Evolutionary conservation across 53 echinoderm and acorn worm genomes (phyloP).

Genomic region (Arbacia lixula): DNA sequence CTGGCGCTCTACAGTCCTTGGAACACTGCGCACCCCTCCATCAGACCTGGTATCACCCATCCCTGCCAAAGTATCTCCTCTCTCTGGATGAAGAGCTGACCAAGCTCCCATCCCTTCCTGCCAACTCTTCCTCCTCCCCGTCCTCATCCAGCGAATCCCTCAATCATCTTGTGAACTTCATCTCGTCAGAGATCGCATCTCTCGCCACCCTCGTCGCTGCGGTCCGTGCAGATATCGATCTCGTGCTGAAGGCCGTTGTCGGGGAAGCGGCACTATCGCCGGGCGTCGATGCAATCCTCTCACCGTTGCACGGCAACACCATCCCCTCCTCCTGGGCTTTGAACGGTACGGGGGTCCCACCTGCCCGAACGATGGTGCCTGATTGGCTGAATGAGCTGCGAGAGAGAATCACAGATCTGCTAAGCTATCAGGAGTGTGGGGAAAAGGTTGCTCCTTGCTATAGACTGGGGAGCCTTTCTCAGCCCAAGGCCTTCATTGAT

Average conservation of each 20-base stretch:
- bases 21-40: neutral
- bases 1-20: slow-evolving; percentile 44
- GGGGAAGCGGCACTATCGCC: slow-evolving; percentile 72
- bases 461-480: slow-evolving; percentile 70
- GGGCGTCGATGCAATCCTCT: slow-evolving; percentile 46
- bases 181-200: slow-evolving; percentile 59
- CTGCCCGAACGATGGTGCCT: slow-evolving; percentile 17
- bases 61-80: slow-evolving; percentile 27
- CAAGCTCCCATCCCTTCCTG: slow-evolving; percentile 36
- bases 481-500: slow-evolving; percentile 73
- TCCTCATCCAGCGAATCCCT: slow-evolving; percentile 61
- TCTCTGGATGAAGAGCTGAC: slow-evolving; percentile 45
- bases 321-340: slow-evolving; percentile 64
- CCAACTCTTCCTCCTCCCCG: too few species aligned
- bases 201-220: slow-evolving; percentile 22
- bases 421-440: slow-evolving; percentile 37
- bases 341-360: slow-evolving; percentile 6
- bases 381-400: slow-evolving; percentile 59
- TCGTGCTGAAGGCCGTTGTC: slow-evolving; percentile 63
- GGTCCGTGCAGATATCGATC: slow-evolving; percentile 69
- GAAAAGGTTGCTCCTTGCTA: slow-evolving; percentile 46
- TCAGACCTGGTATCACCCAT: slow-evolving; percentile 17
- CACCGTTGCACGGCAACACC: slow-evolving; percentile 40
- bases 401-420: slow-evolving; percentile 50
- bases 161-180: slow-evolving; percentile 83